Evolutionary conservation across 2,113 vertebrate genomes (phyloP).

Genomic region (Chinchilla lanigera): DNA sequence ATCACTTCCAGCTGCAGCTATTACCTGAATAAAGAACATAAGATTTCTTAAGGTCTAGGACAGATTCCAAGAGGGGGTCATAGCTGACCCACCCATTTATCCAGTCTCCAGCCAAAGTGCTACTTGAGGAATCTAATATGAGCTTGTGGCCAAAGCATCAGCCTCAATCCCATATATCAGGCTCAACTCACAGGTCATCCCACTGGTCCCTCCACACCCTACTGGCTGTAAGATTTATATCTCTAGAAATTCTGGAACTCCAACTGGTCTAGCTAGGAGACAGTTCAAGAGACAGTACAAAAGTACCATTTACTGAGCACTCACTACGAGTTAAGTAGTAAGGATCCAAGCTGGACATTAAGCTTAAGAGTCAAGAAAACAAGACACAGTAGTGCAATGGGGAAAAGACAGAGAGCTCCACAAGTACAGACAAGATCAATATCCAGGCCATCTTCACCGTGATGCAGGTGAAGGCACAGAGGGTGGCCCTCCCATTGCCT

Average conservation of each 20-base stretch:
- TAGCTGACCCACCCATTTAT: too few relatives aligned
- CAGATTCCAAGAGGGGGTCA: neutral
- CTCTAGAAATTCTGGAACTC: neutral
- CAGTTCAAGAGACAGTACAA: neutral
- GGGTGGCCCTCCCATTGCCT: too few relatives aligned
- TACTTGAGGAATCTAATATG: neutral
- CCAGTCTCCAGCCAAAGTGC: neutral
- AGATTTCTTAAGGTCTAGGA: neutral
- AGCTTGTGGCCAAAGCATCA: neutral
- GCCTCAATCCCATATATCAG: neutral
- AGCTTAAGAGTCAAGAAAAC: neutral
- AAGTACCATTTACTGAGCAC: neutral
- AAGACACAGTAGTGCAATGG: neutral
- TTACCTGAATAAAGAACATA: slow-evolving; percentile 62
- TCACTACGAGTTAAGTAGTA: neutral
- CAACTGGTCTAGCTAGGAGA: neutral
- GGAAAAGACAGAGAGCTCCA: neutral
- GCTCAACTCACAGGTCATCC: neutral
- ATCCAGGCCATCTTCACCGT: too few relatives aligned
- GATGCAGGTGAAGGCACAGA: too few relatives aligned
- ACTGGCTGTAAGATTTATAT: neutral
- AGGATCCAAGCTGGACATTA: neutral
- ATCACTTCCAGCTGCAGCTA: slow-evolving; percentile 68
- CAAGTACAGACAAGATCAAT: neutral
- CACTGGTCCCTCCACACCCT: neutral